These are phyloP conservation scores for Danionella cerebrum DNA, from an alignment of 2,113 vertebrate species.

Conservation along the genomic window DNA sequence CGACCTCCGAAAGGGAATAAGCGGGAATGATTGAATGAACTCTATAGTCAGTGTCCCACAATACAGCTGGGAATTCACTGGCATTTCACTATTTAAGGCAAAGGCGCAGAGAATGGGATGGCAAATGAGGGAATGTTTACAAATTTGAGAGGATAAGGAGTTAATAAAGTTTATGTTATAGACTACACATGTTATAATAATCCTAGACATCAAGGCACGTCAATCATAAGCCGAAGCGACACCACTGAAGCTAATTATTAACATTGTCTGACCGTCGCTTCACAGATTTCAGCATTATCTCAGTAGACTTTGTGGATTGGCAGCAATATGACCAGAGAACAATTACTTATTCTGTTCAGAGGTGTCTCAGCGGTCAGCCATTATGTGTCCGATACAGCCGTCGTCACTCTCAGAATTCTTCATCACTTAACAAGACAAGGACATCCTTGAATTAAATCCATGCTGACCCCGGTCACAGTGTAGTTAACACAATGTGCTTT, in stretches of 20 bases:
- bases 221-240: constrained; percentile 3
- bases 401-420: neutral
- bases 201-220: neutral
- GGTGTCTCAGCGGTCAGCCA: neutral
- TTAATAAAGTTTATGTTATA: too few relatives aligned
- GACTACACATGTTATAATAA: too few relatives aligned
- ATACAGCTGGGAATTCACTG: too few relatives aligned
- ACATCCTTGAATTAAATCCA: neutral
- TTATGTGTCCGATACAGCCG: neutral
- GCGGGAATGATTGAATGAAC: too few relatives aligned
- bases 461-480: neutral
- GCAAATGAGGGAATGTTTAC: too few relatives aligned
- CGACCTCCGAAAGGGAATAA: too few relatives aligned
- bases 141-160: too few relatives aligned
- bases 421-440: neutral
- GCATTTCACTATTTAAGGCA: too few relatives aligned
- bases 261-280: constrained; percentile 8
- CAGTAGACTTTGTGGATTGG: neutral
- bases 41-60: too few relatives aligned
- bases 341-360: neutral
- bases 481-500: neutral
- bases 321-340: neutral
- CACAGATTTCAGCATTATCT: constrained; percentile 5
- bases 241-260: constrained; percentile 28
- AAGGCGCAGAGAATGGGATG: too few relatives aligned